phyloP scores from a whole-genome alignment of 2,113 vertebrate species.

The Manacus vitellinus region DNA sequence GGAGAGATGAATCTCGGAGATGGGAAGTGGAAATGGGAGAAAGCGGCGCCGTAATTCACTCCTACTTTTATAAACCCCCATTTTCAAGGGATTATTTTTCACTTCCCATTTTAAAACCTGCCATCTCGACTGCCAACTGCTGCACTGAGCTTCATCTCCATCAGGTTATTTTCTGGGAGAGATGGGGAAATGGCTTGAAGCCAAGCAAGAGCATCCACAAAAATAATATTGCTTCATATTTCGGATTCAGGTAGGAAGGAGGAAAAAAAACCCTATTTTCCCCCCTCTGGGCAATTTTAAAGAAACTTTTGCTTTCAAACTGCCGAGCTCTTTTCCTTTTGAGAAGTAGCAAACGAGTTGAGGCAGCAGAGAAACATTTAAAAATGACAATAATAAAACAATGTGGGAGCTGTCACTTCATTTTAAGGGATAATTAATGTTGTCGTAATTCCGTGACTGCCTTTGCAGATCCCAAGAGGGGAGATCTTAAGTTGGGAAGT shows the following conservation, averaged over 20 bases:
- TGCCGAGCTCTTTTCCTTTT: constrained; percentile 1
- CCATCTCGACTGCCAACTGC: not conserved
- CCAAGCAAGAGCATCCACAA: not conserved
- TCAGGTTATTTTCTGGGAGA: constrained; percentile 28
- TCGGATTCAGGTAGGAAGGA: not conserved
- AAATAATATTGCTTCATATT: not conserved
- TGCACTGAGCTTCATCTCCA: not conserved
- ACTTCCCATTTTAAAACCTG: not conserved
- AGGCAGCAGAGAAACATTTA: not conserved
- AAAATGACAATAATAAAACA: not conserved
- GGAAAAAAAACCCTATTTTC: not conserved
- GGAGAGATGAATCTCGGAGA: not conserved
- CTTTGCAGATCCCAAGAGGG: not conserved
- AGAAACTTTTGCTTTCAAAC: constrained; percentile 30
- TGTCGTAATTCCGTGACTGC: not conserved
- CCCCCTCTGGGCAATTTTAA: not conserved
- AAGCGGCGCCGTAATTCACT: constrained; percentile 5
- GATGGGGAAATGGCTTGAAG: constrained; percentile 19
- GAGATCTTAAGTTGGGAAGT: not conserved
- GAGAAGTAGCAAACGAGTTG: not conserved
- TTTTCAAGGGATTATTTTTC: constrained; percentile 43
- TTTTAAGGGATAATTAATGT: not conserved
- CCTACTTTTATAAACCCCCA: not conserved
- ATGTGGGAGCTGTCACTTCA: not conserved
- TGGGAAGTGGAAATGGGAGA: not conserved